phyloP scores from a whole-genome alignment of 2,113 vertebrate species.

The Syrrhaptes paradoxus region DNA sequence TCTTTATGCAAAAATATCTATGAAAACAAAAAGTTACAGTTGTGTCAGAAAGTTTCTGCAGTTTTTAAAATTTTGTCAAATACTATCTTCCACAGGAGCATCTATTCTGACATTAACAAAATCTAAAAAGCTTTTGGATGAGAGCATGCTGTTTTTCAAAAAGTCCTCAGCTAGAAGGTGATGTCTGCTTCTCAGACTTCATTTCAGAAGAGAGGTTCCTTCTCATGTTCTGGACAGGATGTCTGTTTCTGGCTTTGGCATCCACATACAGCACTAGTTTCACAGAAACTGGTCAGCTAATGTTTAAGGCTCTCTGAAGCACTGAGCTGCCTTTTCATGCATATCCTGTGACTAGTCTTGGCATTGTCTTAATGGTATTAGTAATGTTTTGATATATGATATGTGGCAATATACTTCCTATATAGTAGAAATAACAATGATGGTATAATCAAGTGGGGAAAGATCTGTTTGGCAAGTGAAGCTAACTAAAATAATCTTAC shows the following conservation, averaged over 20 bases:
- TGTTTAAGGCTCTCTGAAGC: background rate
- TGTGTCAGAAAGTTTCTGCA: background rate
- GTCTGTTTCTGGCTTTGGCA: background rate
- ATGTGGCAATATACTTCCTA: constrained; percentile 8
- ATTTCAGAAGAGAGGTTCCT: background rate
- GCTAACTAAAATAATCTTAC: constrained; percentile 62
- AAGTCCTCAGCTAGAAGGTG: background rate
- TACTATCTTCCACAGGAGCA: background rate
- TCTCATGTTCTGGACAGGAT: background rate
- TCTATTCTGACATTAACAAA: background rate
- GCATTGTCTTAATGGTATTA: constrained; percentile 39
- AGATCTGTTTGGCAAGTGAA: constrained; percentile 55
- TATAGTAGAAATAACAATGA: constrained; percentile 54
- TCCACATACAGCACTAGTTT: background rate
- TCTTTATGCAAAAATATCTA: background rate
- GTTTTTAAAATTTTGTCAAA: background rate
- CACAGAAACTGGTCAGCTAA: background rate
- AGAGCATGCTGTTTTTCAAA: background rate
- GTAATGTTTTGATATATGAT: constrained; percentile 47
- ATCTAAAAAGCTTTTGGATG: background rate
- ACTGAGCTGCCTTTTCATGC: constrained; percentile 6
- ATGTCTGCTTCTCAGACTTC: background rate
- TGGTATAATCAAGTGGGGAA: constrained; percentile 54
- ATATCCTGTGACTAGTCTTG: background rate
- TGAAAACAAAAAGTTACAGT: background rate